A percentile compares a stretch with the other conserved stretches of the same genome.
Conservation (phyloP, 1,140 invertebrate species). For the Drosophila melanica region DNA sequence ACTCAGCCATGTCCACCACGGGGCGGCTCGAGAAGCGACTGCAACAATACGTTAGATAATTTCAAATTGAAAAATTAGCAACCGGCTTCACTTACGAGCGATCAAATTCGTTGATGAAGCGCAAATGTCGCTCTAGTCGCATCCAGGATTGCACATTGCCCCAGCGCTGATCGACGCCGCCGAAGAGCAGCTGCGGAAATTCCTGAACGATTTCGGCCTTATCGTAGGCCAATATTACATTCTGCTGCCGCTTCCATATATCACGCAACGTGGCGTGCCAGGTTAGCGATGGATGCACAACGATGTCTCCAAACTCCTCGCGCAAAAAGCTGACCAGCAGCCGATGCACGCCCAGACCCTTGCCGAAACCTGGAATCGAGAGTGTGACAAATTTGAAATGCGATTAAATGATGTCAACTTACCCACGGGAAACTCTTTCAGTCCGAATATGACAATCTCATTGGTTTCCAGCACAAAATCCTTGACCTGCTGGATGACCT, state of each 20-base stretch:
- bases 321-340: conserved; percentile 85
- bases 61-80: not conserved
- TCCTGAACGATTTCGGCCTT: conserved; percentile 75
- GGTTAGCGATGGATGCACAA: conserved; percentile 84
- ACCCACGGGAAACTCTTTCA: conserved; percentile 87
- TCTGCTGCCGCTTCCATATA: conserved; percentile 85
- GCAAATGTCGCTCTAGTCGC: conserved; percentile 84
- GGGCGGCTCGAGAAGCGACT: conserved; percentile 82
- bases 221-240: conserved; percentile 87
- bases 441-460: conserved; percentile 87
- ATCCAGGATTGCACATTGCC: conserved; percentile 85
- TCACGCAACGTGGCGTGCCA: conserved; percentile 85
- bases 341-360: conserved; percentile 84
- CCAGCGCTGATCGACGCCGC: conserved; percentile 85
- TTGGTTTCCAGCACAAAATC: conserved; percentile 86
- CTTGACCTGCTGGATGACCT: conserved; percentile 85
- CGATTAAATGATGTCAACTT: conserved; percentile 17
- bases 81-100: conserved; percentile 59
- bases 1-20: conserved; percentile 87
- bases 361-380: conserved; percentile 80
- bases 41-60: not conserved
- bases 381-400: not conserved
- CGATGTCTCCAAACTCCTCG: conserved; percentile 84
- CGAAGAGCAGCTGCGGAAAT: conserved; percentile 68
- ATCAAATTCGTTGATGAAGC: conserved; percentile 69